These are phyloP conservation scores for Semnornis frantzii DNA, from an alignment of 2,113 vertebrate genomes.

Conservation along the genomic window DNA sequence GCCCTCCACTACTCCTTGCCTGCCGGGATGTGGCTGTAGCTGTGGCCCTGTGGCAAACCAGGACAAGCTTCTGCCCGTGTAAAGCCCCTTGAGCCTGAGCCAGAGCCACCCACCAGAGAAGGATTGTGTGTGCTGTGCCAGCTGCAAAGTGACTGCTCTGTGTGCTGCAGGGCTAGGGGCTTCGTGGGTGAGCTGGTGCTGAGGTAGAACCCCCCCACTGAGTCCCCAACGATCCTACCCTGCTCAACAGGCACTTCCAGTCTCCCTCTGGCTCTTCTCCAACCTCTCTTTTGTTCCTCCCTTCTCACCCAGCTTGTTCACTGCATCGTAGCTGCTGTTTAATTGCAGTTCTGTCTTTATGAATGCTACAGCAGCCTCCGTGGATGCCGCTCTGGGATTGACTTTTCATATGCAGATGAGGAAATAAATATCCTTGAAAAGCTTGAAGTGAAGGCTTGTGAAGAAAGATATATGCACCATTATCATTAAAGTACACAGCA, in stretches of 20 bases:
- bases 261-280: background rate
- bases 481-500: background rate
- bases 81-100: background rate
- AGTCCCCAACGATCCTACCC: background rate
- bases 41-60: background rate
- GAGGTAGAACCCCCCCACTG: accelerated
- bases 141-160: background rate
- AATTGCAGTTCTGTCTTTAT: background rate
- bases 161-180: background rate
- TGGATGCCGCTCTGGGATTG: background rate
- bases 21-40: background rate
- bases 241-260: accelerated
- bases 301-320: background rate
- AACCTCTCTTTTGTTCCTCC: background rate
- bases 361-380: background rate
- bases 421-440: background rate
- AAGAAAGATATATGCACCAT: background rate
- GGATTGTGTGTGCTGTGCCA: background rate
- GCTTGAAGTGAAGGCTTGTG: background rate
- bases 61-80: background rate
- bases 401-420: background rate
- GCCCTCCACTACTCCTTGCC: background rate
- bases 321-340: background rate
- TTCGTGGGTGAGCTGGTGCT: background rate
- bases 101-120: background rate